Percentiles rank a stretch among this genome's conserved stretches.
phyloP scores from a whole-genome alignment of 2,113 vertebrate species.

The Melanocharis versteri region DNA sequence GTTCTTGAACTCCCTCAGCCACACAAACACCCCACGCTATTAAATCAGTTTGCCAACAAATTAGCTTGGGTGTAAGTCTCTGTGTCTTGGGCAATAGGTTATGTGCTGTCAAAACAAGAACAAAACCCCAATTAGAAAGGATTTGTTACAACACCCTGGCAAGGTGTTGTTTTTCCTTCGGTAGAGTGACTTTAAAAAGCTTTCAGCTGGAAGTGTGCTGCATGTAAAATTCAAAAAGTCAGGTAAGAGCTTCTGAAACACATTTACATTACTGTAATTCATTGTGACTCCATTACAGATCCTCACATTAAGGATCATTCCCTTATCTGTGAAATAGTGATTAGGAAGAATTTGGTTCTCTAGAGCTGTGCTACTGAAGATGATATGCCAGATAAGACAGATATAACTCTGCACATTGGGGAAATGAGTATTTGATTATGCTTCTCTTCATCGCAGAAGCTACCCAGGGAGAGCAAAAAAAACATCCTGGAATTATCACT shows the following conservation, averaged over 20 bases:
- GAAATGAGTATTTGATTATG: background rate
- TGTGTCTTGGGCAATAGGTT: conserved; percentile 3
- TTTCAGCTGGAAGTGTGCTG: background rate
- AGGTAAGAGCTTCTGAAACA: background rate
- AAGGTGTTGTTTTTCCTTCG: background rate
- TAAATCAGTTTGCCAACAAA: background rate
- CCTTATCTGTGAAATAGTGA: background rate
- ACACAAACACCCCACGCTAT: background rate
- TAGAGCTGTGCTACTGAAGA: background rate
- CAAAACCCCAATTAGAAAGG: background rate
- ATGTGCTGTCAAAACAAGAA: background rate
- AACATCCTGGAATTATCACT: background rate
- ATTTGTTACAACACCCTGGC: background rate
- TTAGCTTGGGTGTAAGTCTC: background rate
- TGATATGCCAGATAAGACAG: background rate
- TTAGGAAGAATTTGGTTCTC: background rate
- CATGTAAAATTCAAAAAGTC: background rate
- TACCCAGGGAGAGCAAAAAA: background rate
- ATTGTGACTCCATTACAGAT: background rate
- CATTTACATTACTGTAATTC: background rate
- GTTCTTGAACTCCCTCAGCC: background rate
- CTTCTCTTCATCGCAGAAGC: background rate
- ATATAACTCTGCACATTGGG: background rate
- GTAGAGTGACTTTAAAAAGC: background rate
- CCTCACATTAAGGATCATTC: background rate